Conservation (phyloP, 1,140 invertebrate species). For the Melipona quadrifasciata region DNA sequence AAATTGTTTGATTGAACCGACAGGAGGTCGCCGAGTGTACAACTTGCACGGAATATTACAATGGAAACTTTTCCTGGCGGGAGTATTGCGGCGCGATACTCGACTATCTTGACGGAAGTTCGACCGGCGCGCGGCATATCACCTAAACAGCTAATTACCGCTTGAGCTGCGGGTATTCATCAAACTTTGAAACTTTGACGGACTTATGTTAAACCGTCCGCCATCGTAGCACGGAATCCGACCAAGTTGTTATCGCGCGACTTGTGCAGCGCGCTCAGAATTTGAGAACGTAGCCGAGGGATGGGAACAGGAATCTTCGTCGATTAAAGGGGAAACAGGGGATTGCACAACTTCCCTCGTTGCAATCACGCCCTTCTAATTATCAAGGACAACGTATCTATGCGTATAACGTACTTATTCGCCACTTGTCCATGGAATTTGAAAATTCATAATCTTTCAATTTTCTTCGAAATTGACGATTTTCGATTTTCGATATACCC, state of each 20-base stretch:
- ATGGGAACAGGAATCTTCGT: neutral
- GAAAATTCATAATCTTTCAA: neutral
- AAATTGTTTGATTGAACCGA: conserved; percentile 2
- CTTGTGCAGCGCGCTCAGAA: neutral
- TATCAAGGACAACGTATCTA: neutral
- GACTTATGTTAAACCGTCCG: conserved; percentile 50
- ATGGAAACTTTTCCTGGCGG: conserved; percentile 15
- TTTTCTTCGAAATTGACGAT: neutral
- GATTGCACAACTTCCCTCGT: neutral
- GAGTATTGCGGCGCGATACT: neutral
- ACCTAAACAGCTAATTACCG: conserved; percentile 41
- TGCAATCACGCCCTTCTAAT: neutral
- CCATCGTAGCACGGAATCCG: conserved; percentile 18
- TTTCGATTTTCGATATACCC: neutral
- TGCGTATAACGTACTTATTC: neutral
- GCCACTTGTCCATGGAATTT: too few species aligned
- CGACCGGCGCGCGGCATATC: conserved; percentile 12
- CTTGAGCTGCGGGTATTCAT: conserved; percentile 45
- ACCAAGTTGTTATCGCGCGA: conserved; percentile 38
- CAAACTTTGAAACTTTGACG: conserved; percentile 63
- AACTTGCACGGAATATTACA: neutral
- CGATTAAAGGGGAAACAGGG: neutral
- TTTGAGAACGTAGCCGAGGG: neutral
- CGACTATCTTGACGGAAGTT: conserved; percentile 29
- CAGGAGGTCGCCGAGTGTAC: neutral